These are phyloP conservation scores for Euglossa dilemma DNA, from an alignment of 1,140 invertebrate genomes.

Conservation along the genomic window DNA sequence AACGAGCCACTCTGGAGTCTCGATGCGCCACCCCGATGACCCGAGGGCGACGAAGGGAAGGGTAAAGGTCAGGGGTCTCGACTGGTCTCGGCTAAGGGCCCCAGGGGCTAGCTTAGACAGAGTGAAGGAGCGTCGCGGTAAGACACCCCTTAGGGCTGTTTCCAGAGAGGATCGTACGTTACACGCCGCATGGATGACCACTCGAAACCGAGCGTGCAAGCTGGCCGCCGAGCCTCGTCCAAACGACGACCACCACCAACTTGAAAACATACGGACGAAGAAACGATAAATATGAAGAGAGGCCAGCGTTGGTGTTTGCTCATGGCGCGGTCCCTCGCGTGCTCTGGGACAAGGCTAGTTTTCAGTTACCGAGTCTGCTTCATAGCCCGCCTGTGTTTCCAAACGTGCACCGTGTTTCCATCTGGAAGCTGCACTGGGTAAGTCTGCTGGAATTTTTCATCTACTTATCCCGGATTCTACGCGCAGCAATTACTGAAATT, in stretches of 20 bases:
- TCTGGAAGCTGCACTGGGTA: no score
- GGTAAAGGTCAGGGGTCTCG: slow-evolving; percentile 34
- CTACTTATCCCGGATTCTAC: no score
- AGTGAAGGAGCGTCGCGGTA: background rate
- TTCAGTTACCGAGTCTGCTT: background rate
- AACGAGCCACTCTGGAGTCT: slow-evolving; percentile 12
- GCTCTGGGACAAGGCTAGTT: background rate
- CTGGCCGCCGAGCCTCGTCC: background rate
- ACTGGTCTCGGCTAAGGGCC: slow-evolving; percentile 4
- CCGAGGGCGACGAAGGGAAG: background rate
- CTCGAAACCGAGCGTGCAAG: slow-evolving; percentile 3
- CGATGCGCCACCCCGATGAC: slow-evolving; percentile 23
- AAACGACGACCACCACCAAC: background rate
- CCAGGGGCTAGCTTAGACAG: slow-evolving; percentile 13
- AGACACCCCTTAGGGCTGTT: background rate
- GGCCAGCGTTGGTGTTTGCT: background rate
- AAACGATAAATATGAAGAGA: slow-evolving; percentile 11
- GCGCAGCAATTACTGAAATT: no score
- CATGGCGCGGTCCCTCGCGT: background rate
- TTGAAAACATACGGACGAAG: background rate
- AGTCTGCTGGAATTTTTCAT: no score
- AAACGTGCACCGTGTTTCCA: background rate
- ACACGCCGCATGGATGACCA: slow-evolving; percentile 15
- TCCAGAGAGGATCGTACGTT: slow-evolving; percentile 17
- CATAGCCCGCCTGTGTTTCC: background rate